phyloP scores from a whole-genome alignment of 1,140 invertebrate species.

The Aporrectodea caliginosa region DNA sequence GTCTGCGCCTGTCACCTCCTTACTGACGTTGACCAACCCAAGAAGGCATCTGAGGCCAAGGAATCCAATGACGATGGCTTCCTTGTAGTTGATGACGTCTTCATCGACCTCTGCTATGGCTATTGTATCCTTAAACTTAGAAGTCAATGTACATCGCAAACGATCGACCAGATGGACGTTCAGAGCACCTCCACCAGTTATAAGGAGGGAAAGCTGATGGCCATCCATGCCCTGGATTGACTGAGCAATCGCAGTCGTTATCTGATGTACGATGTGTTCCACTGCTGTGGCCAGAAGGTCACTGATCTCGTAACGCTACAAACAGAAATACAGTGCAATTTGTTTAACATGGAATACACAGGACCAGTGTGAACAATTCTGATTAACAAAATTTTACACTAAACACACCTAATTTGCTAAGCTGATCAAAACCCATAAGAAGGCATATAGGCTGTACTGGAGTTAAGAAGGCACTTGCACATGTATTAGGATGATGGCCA shows the following conservation, averaged over 20 bases:
- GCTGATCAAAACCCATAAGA: too few species aligned
- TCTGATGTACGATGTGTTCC: background rate
- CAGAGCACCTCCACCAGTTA: slow-evolving; percentile 50
- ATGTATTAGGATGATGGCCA: too few species aligned
- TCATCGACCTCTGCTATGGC: slow-evolving; percentile 41
- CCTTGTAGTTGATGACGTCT: slow-evolving; percentile 48
- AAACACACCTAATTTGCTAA: too few species aligned
- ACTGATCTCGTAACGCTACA: background rate
- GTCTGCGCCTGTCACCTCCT: slow-evolving; percentile 40
- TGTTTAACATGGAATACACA: too few species aligned
- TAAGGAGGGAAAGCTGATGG: slow-evolving; percentile 28
- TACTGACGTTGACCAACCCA: slow-evolving; percentile 42
- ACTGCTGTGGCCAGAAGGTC: background rate
- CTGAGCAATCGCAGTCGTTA: background rate
- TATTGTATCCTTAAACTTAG: slow-evolving; percentile 31
- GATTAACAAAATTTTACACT: too few species aligned
- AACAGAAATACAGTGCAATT: background rate
- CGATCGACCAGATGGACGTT: slow-evolving; percentile 42
- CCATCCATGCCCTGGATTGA: background rate
- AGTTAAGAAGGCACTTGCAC: too few species aligned
- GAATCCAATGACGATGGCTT: slow-evolving; percentile 48
- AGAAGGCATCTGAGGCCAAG: slow-evolving; percentile 45
- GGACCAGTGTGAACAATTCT: too few species aligned
- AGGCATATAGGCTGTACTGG: too few species aligned
- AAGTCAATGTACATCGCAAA: slow-evolving; percentile 25